Conservation (phyloP, 2,797 vertebrate species). For the Hydrolagus colliei region DNA sequence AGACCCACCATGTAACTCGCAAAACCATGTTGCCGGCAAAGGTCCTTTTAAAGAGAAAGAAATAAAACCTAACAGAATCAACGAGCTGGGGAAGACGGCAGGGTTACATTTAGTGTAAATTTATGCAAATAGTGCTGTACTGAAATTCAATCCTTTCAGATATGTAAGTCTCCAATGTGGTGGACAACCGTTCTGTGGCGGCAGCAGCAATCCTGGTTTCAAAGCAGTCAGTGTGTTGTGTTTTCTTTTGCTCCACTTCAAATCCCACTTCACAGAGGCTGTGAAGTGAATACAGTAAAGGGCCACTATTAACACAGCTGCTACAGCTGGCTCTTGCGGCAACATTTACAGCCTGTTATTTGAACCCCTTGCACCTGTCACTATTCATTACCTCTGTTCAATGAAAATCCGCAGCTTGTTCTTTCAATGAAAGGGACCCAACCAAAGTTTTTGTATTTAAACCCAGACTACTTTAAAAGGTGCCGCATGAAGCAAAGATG, state of each 20-base stretch:
- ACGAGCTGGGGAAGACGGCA: not conserved
- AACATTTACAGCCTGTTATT: not conserved
- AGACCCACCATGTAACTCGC: not conserved
- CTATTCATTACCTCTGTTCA: not conserved
- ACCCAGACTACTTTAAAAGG: not conserved
- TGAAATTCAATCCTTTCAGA: not conserved
- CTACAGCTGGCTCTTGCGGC: too few relatives aligned
- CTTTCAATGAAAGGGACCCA: not conserved
- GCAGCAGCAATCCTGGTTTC: not conserved
- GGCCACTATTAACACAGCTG: not conserved
- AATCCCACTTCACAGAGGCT: not conserved
- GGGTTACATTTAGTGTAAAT: too few relatives aligned
- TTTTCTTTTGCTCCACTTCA: not conserved
- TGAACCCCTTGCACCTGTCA: not conserved
- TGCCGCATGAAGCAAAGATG: not conserved
- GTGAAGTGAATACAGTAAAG: not conserved
- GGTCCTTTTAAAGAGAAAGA: not conserved
- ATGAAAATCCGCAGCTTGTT: not conserved
- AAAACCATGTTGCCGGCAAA: not conserved
- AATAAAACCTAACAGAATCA: not conserved
- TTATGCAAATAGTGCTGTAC: not conserved
- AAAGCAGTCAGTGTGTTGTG: not conserved
- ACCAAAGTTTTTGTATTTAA: not conserved
- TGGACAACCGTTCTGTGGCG: not conserved
- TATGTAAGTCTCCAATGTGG: not conserved